Evolutionary conservation across 2,888 invertebrate genomes (phyloP).

Genomic region (Heliconius cydno): DNA sequence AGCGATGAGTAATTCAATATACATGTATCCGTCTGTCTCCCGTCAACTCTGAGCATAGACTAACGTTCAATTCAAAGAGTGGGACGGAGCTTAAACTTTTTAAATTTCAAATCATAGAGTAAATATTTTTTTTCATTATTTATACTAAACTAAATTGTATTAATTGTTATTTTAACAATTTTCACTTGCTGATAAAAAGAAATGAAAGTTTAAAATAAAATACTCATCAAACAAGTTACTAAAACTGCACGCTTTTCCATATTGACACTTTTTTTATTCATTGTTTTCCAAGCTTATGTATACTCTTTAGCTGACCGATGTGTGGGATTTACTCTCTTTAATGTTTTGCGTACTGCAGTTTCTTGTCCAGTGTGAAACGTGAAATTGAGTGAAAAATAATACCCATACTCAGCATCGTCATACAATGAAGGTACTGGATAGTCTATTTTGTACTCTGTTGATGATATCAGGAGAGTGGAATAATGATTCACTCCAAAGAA

Average conservation of each 20-base stretch:
- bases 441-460: conserved; percentile 51
- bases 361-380: no score
- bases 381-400: conserved; percentile 47
- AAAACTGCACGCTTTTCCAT: no score
- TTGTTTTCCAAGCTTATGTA: no score
- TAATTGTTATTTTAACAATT: neutral
- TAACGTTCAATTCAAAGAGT: neutral
- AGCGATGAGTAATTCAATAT: conserved; percentile 28
- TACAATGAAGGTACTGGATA: conserved; percentile 55
- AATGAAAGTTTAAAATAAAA: no score
- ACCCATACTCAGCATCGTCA: conserved; percentile 57
- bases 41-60: conserved; percentile 34
- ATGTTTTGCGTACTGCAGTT: no score
- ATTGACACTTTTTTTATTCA: no score
- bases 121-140: neutral
- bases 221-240: no score
- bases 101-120: conserved; percentile 4
- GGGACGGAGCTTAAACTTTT: neutral
- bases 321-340: no score
- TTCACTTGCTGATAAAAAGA: neutral
- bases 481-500: conserved; percentile 87
- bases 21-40: conserved; percentile 10
- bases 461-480: conserved; percentile 66
- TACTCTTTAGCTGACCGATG: no score
- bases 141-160: neutral